Conservation (phyloP, 1,140 invertebrate genomes). For the Cherax destructor region DNA sequence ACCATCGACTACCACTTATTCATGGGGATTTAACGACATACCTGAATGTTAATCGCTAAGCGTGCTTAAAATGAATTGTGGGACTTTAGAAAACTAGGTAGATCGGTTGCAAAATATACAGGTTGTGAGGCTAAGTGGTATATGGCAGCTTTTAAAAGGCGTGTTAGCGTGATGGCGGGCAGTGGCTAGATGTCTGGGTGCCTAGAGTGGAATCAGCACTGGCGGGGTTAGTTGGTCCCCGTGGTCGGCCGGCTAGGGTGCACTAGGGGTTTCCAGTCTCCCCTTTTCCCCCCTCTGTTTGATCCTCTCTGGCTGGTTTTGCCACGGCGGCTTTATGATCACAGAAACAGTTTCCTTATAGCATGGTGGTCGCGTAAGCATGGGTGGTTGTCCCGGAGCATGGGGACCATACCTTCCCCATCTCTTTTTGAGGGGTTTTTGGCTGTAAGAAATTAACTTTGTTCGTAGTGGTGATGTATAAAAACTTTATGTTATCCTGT, state of each 20-base stretch:
- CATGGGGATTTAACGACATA: background rate
- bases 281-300: background rate
- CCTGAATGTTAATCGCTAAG: background rate
- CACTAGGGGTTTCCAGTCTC: background rate
- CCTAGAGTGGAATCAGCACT: background rate
- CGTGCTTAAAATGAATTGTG: background rate
- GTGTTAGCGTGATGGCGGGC: background rate
- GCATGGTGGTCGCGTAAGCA: background rate
- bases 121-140: background rate
- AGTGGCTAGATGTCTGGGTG: background rate
- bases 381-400: background rate
- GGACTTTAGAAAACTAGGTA: background rate
- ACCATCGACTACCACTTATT: background rate
- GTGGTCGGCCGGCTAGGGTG: background rate
- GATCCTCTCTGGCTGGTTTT: background rate
- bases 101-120: background rate
- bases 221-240: background rate
- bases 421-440: background rate
- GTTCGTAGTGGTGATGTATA: background rate
- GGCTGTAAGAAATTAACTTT: background rate
- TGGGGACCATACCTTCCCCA: background rate
- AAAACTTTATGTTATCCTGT: background rate
- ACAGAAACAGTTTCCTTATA: background rate
- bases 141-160: background rate
- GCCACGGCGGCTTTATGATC: background rate